Conservation (phyloP, 2,797 vertebrate genomes). For the Aulostomus chinensis region DNA sequence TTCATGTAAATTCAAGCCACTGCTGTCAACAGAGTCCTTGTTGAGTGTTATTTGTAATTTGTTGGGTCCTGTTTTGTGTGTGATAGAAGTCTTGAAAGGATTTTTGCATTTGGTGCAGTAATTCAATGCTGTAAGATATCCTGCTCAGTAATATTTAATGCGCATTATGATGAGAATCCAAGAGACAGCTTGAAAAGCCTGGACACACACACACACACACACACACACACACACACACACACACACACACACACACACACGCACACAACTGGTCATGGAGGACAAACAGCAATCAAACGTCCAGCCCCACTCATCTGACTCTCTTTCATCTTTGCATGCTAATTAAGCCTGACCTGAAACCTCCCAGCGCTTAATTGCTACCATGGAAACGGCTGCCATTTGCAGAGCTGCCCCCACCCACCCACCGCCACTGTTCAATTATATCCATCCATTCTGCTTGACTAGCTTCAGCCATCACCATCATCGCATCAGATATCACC, state of each 20-base stretch:
- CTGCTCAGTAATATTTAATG: no score
- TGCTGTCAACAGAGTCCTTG: no score
- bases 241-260: conserved; percentile 21
- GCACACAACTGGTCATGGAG: conserved; percentile 26
- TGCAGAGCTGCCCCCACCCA: conserved; percentile 28
- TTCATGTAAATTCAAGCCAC: no score
- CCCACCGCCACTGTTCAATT: conserved; percentile 54
- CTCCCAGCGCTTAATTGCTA: conserved; percentile 70
- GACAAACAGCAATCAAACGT: conserved; percentile 48
- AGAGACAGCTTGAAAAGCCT: no score
- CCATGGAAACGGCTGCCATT: conserved; percentile 71
- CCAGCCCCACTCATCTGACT: conserved; percentile 38
- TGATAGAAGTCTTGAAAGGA: no score
- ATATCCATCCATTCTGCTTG: conserved; percentile 68
- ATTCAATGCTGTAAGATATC: no score
- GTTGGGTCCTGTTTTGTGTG: no score
- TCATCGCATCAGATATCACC: conserved; percentile 55
- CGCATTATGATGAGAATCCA: no score
- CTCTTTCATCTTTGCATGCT: conserved; percentile 77
- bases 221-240: not conserved
- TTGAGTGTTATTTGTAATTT: no score
- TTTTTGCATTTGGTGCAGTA: no score
- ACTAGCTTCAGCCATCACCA: conserved; percentile 62
- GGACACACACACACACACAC: not conserved
- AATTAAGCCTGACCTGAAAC: conserved; percentile 77